Evolutionary conservation across 2,888 invertebrate genomes (phyloP).

Genomic region (Drosophila cognata): DNA sequence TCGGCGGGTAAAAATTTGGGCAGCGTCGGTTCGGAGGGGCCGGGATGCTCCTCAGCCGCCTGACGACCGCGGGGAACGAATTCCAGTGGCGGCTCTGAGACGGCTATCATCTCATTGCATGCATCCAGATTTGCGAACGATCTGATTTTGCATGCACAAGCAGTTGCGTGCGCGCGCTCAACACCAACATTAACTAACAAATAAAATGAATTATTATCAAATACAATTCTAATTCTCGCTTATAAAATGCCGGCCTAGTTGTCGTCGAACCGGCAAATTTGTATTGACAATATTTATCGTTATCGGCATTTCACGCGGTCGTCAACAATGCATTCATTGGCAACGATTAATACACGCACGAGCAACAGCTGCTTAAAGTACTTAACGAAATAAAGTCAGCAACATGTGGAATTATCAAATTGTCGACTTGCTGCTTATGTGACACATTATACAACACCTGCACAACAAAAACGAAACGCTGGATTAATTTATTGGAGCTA

Average conservation of each 20-base stretch:
- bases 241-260: slow-evolving; percentile 47
- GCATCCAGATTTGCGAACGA: slow-evolving; percentile 93
- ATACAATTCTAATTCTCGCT: background rate
- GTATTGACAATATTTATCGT: slow-evolving; percentile 28
- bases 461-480: background rate
- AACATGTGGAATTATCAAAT: background rate
- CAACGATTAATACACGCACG: background rate
- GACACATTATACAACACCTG: background rate
- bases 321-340: slow-evolving; percentile 4
- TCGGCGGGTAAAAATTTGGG: slow-evolving; percentile 86
- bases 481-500: background rate
- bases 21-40: slow-evolving; percentile 87
- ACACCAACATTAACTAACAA: slow-evolving; percentile 12
- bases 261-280: slow-evolving; percentile 55
- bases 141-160: slow-evolving; percentile 31
- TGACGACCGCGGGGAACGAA: slow-evolving; percentile 95
- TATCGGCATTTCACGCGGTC: slow-evolving; percentile 35
- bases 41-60: slow-evolving; percentile 91
- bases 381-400: background rate
- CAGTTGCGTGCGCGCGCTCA: slow-evolving; percentile 27
- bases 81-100: slow-evolving; percentile 96
- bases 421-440: background rate
- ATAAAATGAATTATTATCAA: background rate
- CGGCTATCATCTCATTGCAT: slow-evolving; percentile 92
- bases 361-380: background rate